Evolutionary conservation across 2,113 vertebrate species (phyloP).

Genomic region (Mesitornis unicolor): DNA sequence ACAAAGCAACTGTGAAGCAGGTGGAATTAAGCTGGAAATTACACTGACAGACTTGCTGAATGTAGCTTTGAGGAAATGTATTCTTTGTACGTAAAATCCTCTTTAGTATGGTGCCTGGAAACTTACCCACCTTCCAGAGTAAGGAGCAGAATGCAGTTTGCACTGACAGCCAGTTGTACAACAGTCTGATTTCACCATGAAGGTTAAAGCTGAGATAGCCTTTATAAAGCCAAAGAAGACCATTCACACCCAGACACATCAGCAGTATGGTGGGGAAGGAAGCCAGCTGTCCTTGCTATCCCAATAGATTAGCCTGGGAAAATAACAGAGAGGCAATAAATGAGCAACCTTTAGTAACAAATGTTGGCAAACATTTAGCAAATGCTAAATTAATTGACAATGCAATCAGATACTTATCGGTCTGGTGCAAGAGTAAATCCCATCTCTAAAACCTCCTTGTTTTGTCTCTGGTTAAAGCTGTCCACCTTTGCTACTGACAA

Average conservation of each 20-base stretch:
- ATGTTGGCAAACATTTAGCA: not conserved
- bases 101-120: not conserved
- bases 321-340: not conserved
- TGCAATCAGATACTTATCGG: not conserved
- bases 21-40: not conserved
- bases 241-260: not conserved
- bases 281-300: not conserved
- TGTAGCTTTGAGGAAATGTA: not conserved
- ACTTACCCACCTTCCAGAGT: not conserved
- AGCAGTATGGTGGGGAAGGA: not conserved
- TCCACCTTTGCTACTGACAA: not conserved
- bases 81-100: not conserved
- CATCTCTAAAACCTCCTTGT: not conserved
- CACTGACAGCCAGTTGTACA: not conserved
- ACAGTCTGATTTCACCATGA: accelerated
- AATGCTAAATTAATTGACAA: not conserved
- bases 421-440: not conserved
- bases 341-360: not conserved
- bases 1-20: not conserved
- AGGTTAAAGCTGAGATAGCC: not conserved
- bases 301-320: not conserved
- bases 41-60: not conserved
- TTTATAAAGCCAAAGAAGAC: not conserved
- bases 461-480: not conserved
- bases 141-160: not conserved